Percentiles rank a stretch among this genome's conserved stretches.
These are phyloP conservation scores for Ceratosolen fusciceps DNA, from an alignment of 1,140 invertebrate species.

Conservation along the genomic window DNA sequence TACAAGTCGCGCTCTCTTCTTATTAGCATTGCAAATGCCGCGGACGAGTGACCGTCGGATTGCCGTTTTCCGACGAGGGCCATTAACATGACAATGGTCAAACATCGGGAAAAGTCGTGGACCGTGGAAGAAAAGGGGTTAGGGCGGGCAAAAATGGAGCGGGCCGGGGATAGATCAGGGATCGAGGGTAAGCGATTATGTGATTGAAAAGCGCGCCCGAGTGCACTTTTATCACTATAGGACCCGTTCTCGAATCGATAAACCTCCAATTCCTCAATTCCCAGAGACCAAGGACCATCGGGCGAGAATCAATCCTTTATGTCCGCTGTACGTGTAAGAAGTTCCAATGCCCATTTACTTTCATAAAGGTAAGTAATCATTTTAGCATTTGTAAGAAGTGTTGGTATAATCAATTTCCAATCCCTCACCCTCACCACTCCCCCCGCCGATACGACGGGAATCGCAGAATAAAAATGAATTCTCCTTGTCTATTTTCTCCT, in stretches of 20 bases:
- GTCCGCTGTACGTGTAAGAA: too few species aligned
- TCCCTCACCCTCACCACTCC: too few species aligned
- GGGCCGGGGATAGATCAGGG: not conserved
- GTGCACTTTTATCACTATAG: slow-evolving; percentile 1
- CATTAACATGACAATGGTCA: slow-evolving; percentile 59
- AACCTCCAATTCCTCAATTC: not conserved
- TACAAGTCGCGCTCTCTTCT: slow-evolving; percentile 13
- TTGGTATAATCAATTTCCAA: too few species aligned
- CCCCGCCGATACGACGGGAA: too few species aligned
- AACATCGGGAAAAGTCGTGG: slow-evolving; percentile 14
- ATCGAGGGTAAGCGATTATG: slow-evolving; percentile 51
- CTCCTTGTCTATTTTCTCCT: too few species aligned
- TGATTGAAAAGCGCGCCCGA: slow-evolving; percentile 30
- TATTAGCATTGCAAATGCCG: slow-evolving; percentile 58
- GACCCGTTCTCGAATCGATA: not conserved
- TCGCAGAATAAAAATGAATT: too few species aligned
- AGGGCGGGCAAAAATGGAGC: too few species aligned
- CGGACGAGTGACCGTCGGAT: slow-evolving; percentile 47
- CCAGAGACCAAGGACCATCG: not conserved
- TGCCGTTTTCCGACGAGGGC: slow-evolving; percentile 44
- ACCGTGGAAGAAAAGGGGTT: not conserved
- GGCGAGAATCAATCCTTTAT: not conserved
- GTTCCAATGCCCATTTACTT: too few species aligned
- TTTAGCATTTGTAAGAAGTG: too few species aligned
- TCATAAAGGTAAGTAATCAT: too few species aligned